Evolutionary conservation across 2,113 vertebrate genomes (phyloP), one percentile per base, ranked within the genome.

Genomic region (Eublepharis macularius): DNA sequence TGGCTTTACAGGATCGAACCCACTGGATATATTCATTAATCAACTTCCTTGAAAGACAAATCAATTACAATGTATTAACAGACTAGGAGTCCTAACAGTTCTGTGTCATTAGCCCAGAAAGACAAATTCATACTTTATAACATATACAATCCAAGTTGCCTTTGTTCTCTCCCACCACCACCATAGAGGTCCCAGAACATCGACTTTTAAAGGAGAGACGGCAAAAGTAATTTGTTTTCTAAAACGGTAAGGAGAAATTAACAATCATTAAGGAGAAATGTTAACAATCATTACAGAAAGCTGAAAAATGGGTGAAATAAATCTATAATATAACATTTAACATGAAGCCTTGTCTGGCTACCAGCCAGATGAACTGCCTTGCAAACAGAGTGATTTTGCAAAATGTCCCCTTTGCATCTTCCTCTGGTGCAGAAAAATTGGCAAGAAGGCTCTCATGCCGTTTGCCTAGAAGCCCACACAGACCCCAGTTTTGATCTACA

Each of bases 391-490:
- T 19, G 6, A 88, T 81, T 45, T 79, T 51, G 83, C 86, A 66
- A 14, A 34, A 77, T 90, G 82, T 77, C 80, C 79, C 76, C 75
- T 32, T 26, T n/a, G 65, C n/a, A n/a, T 49, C 57, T 76, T 17
- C 2, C 2, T 85, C 8, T 34, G 9, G 26, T 5, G 66, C 81
- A 82, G 75, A 36, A 88, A 51, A 10, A 51, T 16, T 65, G 79
- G 78, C 79, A 87, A 85, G 12, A 32, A n/a, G n/a, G 13, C n/a
- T 10, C 54, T 93, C 80, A 76, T 82, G 79, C 17, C 29, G 32
- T 34, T 11, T 4, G n/a, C 54, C 80, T 85, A 29, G 10, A 32
- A 32, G 10, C 63, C 32, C 19, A 54, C 32, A 29, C 26, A 66
- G 29, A 26, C 26, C 29, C 9, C 5, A 17, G 51, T 54, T 54